These are phyloP conservation scores for Pseudochirops corinnae DNA, from an alignment of 2,797 vertebrate species.

Conservation along the genomic window DNA sequence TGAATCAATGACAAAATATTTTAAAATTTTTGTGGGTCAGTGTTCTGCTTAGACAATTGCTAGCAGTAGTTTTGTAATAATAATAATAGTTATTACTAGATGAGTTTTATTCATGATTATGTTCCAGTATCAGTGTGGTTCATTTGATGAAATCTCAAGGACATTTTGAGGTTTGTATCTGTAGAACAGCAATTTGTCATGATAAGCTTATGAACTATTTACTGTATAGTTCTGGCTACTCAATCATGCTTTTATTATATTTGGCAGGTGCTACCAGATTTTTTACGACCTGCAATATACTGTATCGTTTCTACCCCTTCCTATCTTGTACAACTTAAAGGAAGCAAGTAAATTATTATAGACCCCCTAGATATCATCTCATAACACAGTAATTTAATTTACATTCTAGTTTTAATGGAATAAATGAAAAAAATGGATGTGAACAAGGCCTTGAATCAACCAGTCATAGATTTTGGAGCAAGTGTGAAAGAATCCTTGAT, in stretches of 20 bases:
- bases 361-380: neutral
- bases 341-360: neutral
- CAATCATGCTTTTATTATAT: neutral
- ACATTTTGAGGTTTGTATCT: neutral
- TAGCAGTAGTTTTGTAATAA: neutral
- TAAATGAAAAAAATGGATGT: neutral
- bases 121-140: neutral
- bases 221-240: neutral
- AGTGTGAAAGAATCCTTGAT: neutral
- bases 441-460: neutral
- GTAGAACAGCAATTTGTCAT: neutral
- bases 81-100: neutral
- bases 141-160: neutral
- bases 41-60: neutral
- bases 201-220: neutral
- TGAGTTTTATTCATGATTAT: neutral
- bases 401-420: neutral
- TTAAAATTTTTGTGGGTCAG: neutral
- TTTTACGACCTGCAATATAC: neutral
- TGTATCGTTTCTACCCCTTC: neutral
- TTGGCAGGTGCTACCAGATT: neutral
- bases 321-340: neutral
- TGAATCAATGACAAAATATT: no score
- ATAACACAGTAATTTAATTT: neutral
- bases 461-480: neutral